A percentile compares a stretch with the other conserved stretches of the same genome.
Conservation (phyloP, 2,888 invertebrate species). For the Carterocephalus palaemon region DNA sequence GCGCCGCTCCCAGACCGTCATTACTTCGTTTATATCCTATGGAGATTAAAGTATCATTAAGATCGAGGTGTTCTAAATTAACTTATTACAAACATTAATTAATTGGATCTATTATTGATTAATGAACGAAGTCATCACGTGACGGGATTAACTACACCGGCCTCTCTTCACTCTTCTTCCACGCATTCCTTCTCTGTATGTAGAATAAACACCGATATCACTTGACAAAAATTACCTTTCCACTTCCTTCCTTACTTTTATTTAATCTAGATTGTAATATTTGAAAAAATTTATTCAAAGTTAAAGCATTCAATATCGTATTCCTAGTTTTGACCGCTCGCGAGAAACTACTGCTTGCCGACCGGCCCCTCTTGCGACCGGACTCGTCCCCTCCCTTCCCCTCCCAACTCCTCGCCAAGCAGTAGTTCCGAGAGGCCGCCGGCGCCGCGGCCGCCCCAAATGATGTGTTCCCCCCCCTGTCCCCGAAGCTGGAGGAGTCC, state of each 20-base stretch:
- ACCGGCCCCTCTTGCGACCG: background rate
- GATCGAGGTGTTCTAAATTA: too few relatives aligned
- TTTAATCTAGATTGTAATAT: too few relatives aligned
- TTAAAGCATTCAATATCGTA: background rate
- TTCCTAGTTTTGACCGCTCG: slow-evolving; percentile 2
- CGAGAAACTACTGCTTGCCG: slow-evolving; percentile 21
- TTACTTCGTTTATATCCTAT: too few relatives aligned
- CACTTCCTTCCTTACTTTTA: too few relatives aligned
- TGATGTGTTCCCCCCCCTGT: slow-evolving; percentile 61
- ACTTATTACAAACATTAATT: too few relatives aligned
- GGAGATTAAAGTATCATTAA: too few relatives aligned
- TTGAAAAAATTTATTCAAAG: too few relatives aligned
- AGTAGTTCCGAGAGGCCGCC: slow-evolving; percentile 22
- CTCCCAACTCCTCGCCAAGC: slow-evolving; percentile 6
- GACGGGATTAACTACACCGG: too few relatives aligned
- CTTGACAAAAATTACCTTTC: slow-evolving; percentile 8
- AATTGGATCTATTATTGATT: too few relatives aligned
- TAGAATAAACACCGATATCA: slow-evolving; percentile 25
- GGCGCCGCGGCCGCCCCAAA: slow-evolving; percentile 40
- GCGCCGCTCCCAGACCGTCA: too few relatives aligned
- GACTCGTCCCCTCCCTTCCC: background rate
- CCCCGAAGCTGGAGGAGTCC: slow-evolving; percentile 61
- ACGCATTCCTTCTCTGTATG: slow-evolving; percentile 30
- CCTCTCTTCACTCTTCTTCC: slow-evolving; percentile 52
- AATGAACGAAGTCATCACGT: too few relatives aligned